Evolutionary conservation across 2,113 vertebrate genomes (phyloP).

Genomic region (Hemicordylus capensis): DNA sequence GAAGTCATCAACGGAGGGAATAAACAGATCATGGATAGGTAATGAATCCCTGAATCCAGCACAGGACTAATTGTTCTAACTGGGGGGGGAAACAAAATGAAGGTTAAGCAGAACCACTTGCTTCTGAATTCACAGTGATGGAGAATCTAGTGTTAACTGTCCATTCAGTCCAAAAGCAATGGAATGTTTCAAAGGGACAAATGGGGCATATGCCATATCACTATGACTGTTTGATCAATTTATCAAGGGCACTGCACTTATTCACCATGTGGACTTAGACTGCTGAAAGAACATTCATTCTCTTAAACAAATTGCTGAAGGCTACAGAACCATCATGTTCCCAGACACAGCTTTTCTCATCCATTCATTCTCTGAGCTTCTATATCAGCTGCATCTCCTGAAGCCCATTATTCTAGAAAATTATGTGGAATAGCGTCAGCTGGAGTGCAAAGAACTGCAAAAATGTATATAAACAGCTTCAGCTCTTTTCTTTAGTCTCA

Average conservation of each 20-base stretch:
- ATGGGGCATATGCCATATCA: background rate
- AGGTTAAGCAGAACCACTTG: background rate
- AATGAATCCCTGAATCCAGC: background rate
- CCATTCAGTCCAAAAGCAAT: background rate
- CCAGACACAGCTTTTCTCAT: background rate
- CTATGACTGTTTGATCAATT: slow-evolving; percentile 3
- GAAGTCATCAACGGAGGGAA: background rate
- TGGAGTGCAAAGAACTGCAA: background rate
- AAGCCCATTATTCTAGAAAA: background rate
- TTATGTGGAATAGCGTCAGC: background rate
- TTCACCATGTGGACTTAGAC: background rate
- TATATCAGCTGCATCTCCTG: background rate
- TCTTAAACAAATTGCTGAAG: slow-evolving; percentile 1
- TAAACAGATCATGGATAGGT: background rate
- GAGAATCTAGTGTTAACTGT: background rate
- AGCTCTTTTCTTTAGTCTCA: background rate
- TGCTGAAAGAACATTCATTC: background rate
- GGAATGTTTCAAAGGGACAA: slow-evolving; percentile 1
- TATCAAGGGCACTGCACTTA: slow-evolving; percentile 11
- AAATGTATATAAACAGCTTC: slow-evolving; percentile 3
- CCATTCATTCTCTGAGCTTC: background rate
- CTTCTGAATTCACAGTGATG: background rate
- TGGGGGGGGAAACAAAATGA: background rate
- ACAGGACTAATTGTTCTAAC: background rate
- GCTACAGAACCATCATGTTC: background rate